Percentiles rank a stretch among this genome's conserved stretches.
Conservation (phyloP, 2,113 vertebrate species). For the Anser brachyrhynchus region DNA sequence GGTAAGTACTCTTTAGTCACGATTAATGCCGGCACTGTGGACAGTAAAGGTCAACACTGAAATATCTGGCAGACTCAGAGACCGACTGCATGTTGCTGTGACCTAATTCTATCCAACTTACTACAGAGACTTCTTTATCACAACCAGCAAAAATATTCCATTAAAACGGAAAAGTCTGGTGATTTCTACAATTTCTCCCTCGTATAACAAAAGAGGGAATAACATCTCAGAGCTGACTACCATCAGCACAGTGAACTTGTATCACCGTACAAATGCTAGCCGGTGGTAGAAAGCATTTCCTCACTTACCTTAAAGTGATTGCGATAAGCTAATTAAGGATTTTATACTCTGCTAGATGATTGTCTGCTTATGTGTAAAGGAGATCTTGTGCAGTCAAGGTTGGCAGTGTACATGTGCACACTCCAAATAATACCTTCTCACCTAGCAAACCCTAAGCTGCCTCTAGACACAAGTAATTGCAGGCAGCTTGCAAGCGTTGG, state of each 20-base stretch:
- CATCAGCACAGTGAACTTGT: background rate
- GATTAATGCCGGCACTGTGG: background rate
- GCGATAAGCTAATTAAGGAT: background rate
- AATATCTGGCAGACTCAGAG: constrained; percentile 31
- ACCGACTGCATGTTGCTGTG: constrained; percentile 19
- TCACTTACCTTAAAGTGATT: background rate
- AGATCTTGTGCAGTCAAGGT: background rate
- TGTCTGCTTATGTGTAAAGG: background rate
- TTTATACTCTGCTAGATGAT: background rate
- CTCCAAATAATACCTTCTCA: background rate
- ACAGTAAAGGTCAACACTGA: constrained; percentile 59
- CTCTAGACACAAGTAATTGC: background rate
- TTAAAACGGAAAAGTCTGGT: background rate
- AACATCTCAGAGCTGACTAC: background rate
- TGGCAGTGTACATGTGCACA: background rate
- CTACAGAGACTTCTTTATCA: constrained; percentile 60
- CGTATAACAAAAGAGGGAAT: background rate
- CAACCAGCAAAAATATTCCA: background rate
- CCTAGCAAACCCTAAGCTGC: background rate
- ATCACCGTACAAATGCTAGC: background rate
- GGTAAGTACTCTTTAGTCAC: background rate
- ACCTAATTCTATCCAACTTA: constrained; percentile 55
- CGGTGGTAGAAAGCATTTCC: background rate
- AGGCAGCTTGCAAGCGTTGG: background rate
- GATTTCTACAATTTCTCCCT: background rate